Evolutionary conservation across 2,113 vertebrate species (phyloP).

Genomic region (Pseudorectes ferrugineus): DNA sequence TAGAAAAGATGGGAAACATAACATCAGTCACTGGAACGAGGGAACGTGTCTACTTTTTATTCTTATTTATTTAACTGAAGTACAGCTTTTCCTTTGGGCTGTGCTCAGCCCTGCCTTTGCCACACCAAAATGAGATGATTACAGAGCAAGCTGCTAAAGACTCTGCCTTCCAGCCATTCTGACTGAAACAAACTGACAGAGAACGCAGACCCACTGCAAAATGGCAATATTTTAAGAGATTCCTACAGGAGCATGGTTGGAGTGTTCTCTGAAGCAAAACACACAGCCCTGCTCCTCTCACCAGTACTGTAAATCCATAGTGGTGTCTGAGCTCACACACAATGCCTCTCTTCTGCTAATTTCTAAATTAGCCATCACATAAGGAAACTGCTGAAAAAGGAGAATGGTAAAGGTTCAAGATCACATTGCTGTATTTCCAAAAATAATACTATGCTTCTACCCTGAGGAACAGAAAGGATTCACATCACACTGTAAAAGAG

Average conservation of each 20-base stretch:
- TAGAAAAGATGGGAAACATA: not conserved
- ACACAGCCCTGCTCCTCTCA: not conserved
- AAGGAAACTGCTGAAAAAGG: not conserved
- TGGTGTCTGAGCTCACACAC: not conserved
- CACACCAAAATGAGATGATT: not conserved
- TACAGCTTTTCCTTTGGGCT: not conserved
- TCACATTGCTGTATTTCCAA: not conserved
- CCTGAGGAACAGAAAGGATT: not conserved
- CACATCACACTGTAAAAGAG: not conserved
- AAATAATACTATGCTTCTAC: not conserved
- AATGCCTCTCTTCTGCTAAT: not conserved
- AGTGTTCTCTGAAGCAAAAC: not conserved
- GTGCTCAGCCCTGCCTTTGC: not conserved
- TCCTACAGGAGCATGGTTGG: not conserved
- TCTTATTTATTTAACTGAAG: not conserved
- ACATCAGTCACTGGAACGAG: not conserved
- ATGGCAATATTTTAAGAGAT: not conserved
- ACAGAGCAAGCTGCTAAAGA: not conserved
- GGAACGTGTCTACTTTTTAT: not conserved
- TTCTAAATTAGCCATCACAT: not conserved
- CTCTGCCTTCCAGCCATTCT: not conserved
- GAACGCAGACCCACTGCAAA: not conserved
- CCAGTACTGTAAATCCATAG: not conserved
- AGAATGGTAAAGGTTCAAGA: not conserved
- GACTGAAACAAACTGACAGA: not conserved